These are phyloP conservation scores for Mesorhabditis belari DNA, from an alignment of 2,888 invertebrate species.

Conservation along the genomic window DNA sequence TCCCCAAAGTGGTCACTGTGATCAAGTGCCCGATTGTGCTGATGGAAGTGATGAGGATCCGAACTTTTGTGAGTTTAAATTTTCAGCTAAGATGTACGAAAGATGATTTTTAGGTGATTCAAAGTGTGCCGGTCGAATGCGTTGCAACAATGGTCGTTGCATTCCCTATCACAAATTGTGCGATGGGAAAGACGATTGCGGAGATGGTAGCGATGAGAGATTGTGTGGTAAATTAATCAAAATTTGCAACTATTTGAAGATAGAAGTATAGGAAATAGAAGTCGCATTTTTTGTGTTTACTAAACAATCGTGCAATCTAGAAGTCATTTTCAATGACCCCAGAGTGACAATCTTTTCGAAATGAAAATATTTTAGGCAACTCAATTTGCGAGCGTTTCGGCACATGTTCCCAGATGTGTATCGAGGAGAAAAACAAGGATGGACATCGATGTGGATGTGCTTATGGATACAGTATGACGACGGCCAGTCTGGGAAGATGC, in stretches of 20 bases:
- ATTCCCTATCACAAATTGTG: constrained; percentile 11
- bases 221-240: constrained; percentile 4
- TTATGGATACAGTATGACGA: constrained; percentile 10
- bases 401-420: constrained; percentile 22
- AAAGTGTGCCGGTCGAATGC: constrained; percentile 6
- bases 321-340: too few relatives aligned
- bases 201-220: constrained; percentile 18
- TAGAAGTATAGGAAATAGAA: too few relatives aligned
- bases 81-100: background rate
- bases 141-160: constrained; percentile 10
- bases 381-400: constrained; percentile 21
- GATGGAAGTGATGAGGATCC: constrained; percentile 10
- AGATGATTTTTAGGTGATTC: too few relatives aligned
- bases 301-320: too few relatives aligned
- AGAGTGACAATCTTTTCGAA: too few relatives aligned
- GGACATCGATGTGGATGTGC: constrained; percentile 16
- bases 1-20: constrained; percentile 14
- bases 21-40: constrained; percentile 9
- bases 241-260: too few relatives aligned
- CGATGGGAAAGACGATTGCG: constrained; percentile 23
- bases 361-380: too few relatives aligned
- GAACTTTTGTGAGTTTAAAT: constrained; percentile 7
- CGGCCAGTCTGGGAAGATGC: background rate
- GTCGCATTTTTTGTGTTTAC: too few relatives aligned
- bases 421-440: background rate